Evolutionary conservation across 2,113 vertebrate species (phyloP).

Genomic region (Kryptolebias marmoratus): DNA sequence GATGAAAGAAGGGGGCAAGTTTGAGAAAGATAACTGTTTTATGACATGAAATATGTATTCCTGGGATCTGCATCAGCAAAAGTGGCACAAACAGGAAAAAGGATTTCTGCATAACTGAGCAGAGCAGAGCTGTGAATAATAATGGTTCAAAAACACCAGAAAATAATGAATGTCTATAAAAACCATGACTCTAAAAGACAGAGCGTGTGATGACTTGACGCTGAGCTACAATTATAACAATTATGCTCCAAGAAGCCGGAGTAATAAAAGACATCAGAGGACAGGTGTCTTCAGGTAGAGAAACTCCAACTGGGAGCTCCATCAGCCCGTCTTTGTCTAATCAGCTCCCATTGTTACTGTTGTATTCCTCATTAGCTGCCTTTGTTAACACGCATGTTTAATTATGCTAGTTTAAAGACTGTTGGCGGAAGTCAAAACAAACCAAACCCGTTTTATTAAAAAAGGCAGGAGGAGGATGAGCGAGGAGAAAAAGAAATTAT

Average conservation of each 20-base stretch:
- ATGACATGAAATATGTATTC: slow-evolving; percentile 32
- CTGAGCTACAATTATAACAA: slow-evolving; percentile 41
- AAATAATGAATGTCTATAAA: slow-evolving; percentile 18
- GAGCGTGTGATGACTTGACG: slow-evolving; percentile 36
- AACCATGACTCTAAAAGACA: slow-evolving; percentile 32
- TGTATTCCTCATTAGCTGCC: slow-evolving; percentile 94
- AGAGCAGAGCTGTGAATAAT: slow-evolving; percentile 3
- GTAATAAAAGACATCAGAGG: slow-evolving; percentile 14
- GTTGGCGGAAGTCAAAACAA: slow-evolving; percentile 90
- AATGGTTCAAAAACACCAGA: neutral
- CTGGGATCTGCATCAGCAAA: neutral
- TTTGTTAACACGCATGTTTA: slow-evolving; percentile 93
- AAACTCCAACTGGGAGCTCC: slow-evolving; percentile 35
- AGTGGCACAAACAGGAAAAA: neutral
- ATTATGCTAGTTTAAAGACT: slow-evolving; percentile 91
- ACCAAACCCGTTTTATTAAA: slow-evolving; percentile 58
- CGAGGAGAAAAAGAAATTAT: slow-evolving; percentile 19
- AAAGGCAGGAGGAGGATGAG: slow-evolving; percentile 10
- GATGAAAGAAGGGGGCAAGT: neutral
- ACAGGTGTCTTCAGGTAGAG: slow-evolving; percentile 72
- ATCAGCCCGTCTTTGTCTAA: slow-evolving; percentile 74
- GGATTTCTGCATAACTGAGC: too few relatives aligned
- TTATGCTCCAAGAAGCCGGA: neutral
- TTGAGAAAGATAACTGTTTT: slow-evolving; percentile 32
- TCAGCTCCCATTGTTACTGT: slow-evolving; percentile 89